Conservation (phyloP, 1,140 invertebrate genomes). For the Papilio machaon region DNA sequence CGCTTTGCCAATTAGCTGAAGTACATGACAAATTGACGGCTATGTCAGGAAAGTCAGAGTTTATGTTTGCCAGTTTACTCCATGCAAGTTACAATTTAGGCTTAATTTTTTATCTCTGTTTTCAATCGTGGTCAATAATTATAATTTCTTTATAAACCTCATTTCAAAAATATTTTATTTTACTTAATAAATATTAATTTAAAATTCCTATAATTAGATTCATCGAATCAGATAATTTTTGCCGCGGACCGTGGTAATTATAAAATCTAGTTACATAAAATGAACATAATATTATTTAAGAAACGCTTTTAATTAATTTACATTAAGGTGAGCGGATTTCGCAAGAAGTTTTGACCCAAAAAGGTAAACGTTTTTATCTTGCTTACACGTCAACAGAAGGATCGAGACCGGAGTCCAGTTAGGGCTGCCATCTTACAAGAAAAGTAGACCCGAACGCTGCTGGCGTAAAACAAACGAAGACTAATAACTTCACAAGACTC, state of each 20-base stretch:
- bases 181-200: no score
- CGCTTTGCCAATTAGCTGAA: neutral
- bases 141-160: neutral
- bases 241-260: neutral
- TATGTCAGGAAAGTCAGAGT: neutral
- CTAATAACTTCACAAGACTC: neutral
- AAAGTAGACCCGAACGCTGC: neutral
- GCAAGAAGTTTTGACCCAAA: neutral
- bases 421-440: neutral
- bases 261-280: neutral
- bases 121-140: neutral
- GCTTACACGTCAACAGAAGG: constrained; percentile 6
- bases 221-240: neutral
- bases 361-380: constrained; percentile 22
- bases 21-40: neutral
- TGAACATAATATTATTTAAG: constrained; percentile 7
- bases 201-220: constrained; percentile 2
- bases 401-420: neutral
- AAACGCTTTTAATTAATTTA: neutral
- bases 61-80: neutral
- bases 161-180: neutral
- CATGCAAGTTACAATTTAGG: neutral
- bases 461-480: neutral
- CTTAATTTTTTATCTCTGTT: neutral
- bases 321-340: neutral